Evolutionary conservation across 2,113 vertebrate genomes (phyloP), one percentile per base, ranked within the genome.

Genomic region (Mustela lutreola): DNA sequence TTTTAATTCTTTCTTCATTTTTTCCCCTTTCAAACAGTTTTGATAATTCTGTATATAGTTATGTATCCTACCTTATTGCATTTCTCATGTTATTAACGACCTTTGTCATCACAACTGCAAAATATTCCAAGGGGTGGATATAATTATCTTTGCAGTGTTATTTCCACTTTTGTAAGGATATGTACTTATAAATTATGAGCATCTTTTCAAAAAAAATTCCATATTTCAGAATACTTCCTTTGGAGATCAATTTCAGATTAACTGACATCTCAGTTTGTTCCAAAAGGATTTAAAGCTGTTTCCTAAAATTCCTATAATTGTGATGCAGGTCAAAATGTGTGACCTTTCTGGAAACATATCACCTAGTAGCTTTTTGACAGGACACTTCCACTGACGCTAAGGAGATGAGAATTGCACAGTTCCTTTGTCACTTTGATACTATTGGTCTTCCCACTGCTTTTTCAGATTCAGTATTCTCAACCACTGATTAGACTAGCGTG

Each of bases 261-360:
- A 97, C 21, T 76, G 75, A 83, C 24, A 94, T 60, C 28, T 97
- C 65, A 62, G 28, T 94, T 87, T 96, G 11, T 79, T 81, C 22
- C 21, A 45, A 83, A 36, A 5, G 15, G 11, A 92, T 58, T 65
- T 71, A 60, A 91, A 56, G 11, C 10, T 65, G 4, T 76, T 97
- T 78, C 48, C 36, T 78, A 93, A 93, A 91, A 85, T 85, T 65
- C 58, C 81, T 78, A 53, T 50, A 94, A 84, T 56, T 70, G 10
- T 62, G 19, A 81, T 53, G 5, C 36, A 58, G 12, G 19, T 95
- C 28, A 78, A 45, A 94, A 50, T 7, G 50, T 62, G 31, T 16
- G 9, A 63, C 36, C 65, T 53, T 96, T 53, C 67, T 63, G n/a
- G 36, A 89, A 78, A 60, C 42, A 81, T 22, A 15, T n/a, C 26